Evolutionary conservation across 2,888 invertebrate genomes (phyloP).

Genomic region (Scrobipalpa costella): DNA sequence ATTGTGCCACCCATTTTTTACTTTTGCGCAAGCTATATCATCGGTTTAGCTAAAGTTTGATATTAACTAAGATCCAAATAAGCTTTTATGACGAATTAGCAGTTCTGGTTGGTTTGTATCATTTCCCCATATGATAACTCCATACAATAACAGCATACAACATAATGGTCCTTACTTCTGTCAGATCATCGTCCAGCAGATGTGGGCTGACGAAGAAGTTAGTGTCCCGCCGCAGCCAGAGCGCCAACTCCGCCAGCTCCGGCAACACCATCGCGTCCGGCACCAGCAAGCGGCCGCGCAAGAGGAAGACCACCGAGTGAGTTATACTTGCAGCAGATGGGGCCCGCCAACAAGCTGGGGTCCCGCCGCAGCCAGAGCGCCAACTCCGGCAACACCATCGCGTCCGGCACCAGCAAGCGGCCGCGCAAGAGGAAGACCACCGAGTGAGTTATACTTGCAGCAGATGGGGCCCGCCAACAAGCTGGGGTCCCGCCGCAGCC

Average conservation of each 20-base stretch:
- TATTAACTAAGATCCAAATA: too few relatives aligned
- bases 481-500: constrained; percentile 71
- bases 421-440: constrained; percentile 73
- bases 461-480: constrained; percentile 68
- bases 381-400: constrained; percentile 74
- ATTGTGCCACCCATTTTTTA: too few relatives aligned
- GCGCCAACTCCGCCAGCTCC: constrained; percentile 75
- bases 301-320: constrained; percentile 75
- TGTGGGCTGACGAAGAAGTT: constrained; percentile 68
- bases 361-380: constrained; percentile 75
- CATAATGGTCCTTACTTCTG: too few relatives aligned
- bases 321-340: constrained; percentile 61
- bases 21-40: too few relatives aligned
- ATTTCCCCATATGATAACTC: too few relatives aligned
- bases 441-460: constrained; percentile 67
- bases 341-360: constrained; percentile 67
- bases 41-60: too few relatives aligned
- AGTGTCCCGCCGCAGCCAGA: constrained; percentile 73
- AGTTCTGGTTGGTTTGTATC: background rate
- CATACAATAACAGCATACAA: background rate
- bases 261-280: constrained; percentile 75
- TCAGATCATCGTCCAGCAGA: constrained; percentile 39
- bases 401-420: constrained; percentile 74
- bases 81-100: too few relatives aligned
- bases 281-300: constrained; percentile 74